These are phyloP conservation scores for Metalampra italica DNA, from an alignment of 2,888 invertebrate genomes.

Conservation along the genomic window DNA sequence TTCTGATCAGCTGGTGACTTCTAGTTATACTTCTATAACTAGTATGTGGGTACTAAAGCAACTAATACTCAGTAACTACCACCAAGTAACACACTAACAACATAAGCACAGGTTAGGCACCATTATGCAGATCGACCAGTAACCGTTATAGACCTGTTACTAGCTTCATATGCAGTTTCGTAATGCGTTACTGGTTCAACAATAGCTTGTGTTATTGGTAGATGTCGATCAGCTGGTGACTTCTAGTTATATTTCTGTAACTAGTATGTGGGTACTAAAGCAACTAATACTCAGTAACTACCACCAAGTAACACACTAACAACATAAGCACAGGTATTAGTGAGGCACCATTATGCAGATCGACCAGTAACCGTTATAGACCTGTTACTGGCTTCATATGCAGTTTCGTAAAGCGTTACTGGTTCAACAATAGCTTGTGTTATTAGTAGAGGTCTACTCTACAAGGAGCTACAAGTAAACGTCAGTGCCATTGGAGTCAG, in stretches of 20 bases:
- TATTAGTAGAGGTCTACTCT: slow-evolving; percentile 13
- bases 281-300: slow-evolving; percentile 3
- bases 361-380: slow-evolving; percentile 26
- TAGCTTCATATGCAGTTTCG: slow-evolving; percentile 19
- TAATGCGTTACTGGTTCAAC: slow-evolving; percentile 23
- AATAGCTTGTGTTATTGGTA: slow-evolving; percentile 22
- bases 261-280: neutral
- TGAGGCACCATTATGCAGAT: slow-evolving; percentile 23
- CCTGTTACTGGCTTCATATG: slow-evolving; percentile 18
- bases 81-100: slow-evolving; percentile 17
- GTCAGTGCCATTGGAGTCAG: no score
- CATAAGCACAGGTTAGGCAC: slow-evolving; percentile 17
- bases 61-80: slow-evolving; percentile 1
- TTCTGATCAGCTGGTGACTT: no score
- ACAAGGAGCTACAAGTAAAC: neutral
- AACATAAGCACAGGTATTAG: slow-evolving; percentile 23
- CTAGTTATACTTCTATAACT: no score
- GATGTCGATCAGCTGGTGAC: no score
- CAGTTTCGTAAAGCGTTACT: slow-evolving; percentile 25
- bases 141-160: slow-evolving; percentile 28
- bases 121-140: slow-evolving; percentile 25
- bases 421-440: slow-evolving; percentile 21
- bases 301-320: slow-evolving; percentile 16
- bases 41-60: neutral
- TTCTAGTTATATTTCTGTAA: no score